Base-by-base conservation (phyloP, 2,888 invertebrate genomes). In the Oscheius sp. region DNA sequence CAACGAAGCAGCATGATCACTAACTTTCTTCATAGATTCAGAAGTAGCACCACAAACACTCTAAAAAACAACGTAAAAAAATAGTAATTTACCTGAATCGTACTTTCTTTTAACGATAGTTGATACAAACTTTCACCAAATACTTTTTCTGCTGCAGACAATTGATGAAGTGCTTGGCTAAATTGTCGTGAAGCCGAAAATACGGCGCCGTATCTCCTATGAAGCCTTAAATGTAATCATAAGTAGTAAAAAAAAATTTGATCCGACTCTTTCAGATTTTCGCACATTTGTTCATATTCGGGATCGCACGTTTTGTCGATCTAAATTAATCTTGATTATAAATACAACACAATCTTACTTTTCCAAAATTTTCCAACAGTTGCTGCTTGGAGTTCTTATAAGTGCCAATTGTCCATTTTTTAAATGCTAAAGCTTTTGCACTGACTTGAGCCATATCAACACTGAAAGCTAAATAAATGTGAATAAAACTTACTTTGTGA, bases 301-400 rank as follows among this genome's bases (percentile, higher is more conserved):
- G 88, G 74, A 88, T 89, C 89, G 6, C 89, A 87, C 20, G 89
- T 89, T 66, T 87, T 86, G 33, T 87, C 86, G 12, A 86, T 85
- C 78, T 87, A 51, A 51, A 59, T 24, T 22, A 2, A 24, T 20
- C 2, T 17, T 6, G n/a, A 12, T 14, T n/a, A 9, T 5, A 63
- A 20, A 50, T 5, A 20, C 12, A 22, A 24, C 9, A 41, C 14
- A 2, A 22, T 24, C 30, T 41, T 44, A 86, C 86, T 79, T 95
- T 97, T 20, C 97, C 97, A 66, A 98, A 90, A 86, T 94, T 94
- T 87, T 98, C 97, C 80, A 94, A 92, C 88, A 98, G 91, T 70
- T 95, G 90, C 87, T 98, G 97, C 84, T 94, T 93, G 5, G 97
- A 97, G 87, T 96, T 97, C 88, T 96, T 97, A 87, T 95, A 97